Evolutionary conservation across 2,888 invertebrate species (phyloP).

Genomic region (Rhingia rostrata): DNA sequence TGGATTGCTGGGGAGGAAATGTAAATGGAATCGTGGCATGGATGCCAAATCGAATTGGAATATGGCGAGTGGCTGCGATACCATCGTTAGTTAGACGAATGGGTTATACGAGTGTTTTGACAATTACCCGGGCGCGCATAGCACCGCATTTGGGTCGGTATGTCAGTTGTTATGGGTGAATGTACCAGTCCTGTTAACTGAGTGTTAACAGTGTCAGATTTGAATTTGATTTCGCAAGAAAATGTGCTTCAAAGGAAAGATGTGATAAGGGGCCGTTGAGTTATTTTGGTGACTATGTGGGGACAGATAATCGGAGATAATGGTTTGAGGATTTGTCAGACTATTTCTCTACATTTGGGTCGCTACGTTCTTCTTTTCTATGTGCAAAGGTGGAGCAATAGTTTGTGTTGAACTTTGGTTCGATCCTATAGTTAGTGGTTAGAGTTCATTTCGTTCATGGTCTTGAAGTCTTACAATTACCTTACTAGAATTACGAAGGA

Average conservation of each 20-base stretch:
- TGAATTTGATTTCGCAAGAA: constrained; percentile 3
- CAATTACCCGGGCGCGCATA: constrained; percentile 32
- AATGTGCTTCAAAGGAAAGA: constrained; percentile 27
- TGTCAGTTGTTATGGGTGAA: constrained; percentile 46
- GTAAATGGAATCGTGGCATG: constrained; percentile 62
- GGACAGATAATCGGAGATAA: not conserved
- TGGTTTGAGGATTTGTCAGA: not conserved
- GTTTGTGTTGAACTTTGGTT: no score
- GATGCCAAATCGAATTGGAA: constrained; percentile 69
- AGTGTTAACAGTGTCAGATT: constrained; percentile 45
- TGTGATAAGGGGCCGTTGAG: no score
- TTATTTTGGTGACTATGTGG: not conserved
- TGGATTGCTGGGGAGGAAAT: constrained; percentile 30
- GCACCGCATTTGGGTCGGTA: constrained; percentile 57
- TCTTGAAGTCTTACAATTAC: no score
- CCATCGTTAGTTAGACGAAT: constrained; percentile 59
- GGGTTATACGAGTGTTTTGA: constrained; percentile 35
- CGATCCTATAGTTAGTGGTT: no score
- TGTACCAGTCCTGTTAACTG: constrained; percentile 32
- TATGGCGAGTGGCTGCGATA: constrained; percentile 50
- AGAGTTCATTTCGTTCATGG: no score
- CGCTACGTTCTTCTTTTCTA: no score
- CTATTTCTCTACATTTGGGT: no score
- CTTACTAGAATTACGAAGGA: no score
- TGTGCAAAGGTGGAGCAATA: no score